phyloP scores from a whole-genome alignment of 2,888 invertebrate species.

The Teinopalpus imperialis region DNA sequence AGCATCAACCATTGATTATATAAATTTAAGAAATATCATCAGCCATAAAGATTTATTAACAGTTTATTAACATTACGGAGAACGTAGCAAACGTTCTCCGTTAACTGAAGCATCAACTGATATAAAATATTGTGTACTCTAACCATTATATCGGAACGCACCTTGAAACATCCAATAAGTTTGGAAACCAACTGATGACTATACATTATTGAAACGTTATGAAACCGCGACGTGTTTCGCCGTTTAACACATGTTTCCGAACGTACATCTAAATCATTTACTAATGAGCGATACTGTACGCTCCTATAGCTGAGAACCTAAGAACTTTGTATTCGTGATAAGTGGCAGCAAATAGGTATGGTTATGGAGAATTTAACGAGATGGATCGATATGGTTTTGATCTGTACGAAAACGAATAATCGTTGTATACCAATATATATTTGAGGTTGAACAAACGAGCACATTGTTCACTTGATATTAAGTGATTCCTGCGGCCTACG shows the following conservation, averaged over 20 bases:
- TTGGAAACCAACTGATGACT: conserved; percentile 27
- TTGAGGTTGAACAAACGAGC: no score
- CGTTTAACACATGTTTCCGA: conserved; percentile 47
- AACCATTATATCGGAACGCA: not conserved
- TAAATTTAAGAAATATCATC: no score
- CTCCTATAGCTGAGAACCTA: conserved; percentile 19
- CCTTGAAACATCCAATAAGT: conserved; percentile 23
- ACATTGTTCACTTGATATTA: no score
- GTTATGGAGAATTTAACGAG: conserved; percentile 24
- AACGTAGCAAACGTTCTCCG: no score
- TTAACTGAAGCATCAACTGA: no score
- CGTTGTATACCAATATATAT: no score
- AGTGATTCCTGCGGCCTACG: no score
- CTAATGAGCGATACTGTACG: conserved; percentile 40
- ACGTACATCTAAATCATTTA: conserved; percentile 45
- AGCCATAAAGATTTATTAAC: no score
- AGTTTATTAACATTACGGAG: no score
- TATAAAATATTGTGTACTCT: not conserved
- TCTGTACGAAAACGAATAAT: conserved; percentile 35
- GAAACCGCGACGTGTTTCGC: conserved; percentile 43
- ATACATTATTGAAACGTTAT: conserved; percentile 39
- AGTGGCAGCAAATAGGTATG: conserved; percentile 17
- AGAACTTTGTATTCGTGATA: conserved; percentile 16
- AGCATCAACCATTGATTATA: no score
- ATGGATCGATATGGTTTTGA: conserved; percentile 30